Conservation (phyloP, 2,113 vertebrate genomes). For the Brevimyrus niger region DNA sequence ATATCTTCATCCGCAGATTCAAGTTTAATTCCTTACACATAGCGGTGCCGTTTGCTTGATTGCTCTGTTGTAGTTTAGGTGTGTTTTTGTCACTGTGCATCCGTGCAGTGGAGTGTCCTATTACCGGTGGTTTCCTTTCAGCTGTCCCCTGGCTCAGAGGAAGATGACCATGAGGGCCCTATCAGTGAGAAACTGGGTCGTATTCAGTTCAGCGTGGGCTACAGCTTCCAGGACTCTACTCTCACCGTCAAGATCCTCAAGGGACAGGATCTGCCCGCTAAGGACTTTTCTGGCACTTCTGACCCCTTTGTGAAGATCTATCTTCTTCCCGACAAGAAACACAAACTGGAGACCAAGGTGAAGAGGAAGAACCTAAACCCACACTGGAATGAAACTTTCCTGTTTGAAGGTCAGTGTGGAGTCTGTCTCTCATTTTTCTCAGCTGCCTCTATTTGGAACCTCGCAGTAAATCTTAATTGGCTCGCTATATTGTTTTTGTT, state of each 20-base stretch:
- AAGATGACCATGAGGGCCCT: slow-evolving; percentile 82
- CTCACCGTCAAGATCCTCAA: slow-evolving; percentile 95
- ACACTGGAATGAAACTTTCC: slow-evolving; percentile 97
- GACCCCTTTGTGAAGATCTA: slow-evolving; percentile 99
- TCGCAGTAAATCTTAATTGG: neutral
- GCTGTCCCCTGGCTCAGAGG: slow-evolving; percentile 93
- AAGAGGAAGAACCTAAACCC: slow-evolving; percentile 98
- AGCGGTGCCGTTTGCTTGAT: neutral
- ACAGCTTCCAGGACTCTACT: slow-evolving; percentile 98
- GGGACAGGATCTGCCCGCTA: slow-evolving; percentile 92
- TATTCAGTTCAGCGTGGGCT: slow-evolving; percentile 98
- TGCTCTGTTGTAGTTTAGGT: neutral
- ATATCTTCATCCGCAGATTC: neutral
- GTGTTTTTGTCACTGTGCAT: neutral
- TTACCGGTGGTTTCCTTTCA: slow-evolving; percentile 33
- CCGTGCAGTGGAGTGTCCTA: neutral
- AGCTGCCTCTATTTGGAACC: neutral
- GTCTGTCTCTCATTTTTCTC: neutral
- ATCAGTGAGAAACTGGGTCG: slow-evolving; percentile 89
- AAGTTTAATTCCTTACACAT: neutral
- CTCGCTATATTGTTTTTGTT: neutral
- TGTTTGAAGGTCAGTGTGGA: slow-evolving; percentile 80
- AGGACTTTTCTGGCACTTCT: slow-evolving; percentile 96
- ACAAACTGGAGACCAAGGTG: slow-evolving; percentile 98
- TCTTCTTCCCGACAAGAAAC: slow-evolving; percentile 95